These are phyloP conservation scores for Coenobita brevimanus DNA, from an alignment of 1,140 invertebrate species.

Conservation along the genomic window DNA sequence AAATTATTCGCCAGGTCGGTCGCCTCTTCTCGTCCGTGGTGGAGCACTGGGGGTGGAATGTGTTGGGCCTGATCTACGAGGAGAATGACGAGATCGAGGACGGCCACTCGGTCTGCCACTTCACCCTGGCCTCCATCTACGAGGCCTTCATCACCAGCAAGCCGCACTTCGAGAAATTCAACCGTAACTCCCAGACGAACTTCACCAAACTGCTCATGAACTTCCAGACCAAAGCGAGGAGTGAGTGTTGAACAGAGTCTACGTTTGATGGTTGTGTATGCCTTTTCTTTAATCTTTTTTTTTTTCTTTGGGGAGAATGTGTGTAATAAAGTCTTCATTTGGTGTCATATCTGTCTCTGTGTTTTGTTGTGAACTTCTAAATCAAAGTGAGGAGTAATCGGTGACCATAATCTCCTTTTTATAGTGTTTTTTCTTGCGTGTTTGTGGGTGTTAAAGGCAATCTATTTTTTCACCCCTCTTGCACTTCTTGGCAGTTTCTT, in stretches of 20 bases:
- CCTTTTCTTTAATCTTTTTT: too few species aligned
- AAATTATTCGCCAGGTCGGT: slow-evolving; percentile 8
- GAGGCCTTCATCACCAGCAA: not conserved
- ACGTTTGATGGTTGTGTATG: too few species aligned
- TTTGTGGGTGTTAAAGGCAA: too few species aligned
- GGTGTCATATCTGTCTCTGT: too few species aligned
- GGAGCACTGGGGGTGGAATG: slow-evolving; percentile 46
- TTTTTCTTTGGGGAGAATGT: too few species aligned
- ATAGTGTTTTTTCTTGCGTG: too few species aligned
- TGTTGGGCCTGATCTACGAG: slow-evolving; percentile 31
- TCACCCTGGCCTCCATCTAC: slow-evolving; percentile 49
- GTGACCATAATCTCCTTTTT: too few species aligned
- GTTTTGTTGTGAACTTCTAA: too few species aligned
- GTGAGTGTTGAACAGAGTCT: slow-evolving; percentile 50
- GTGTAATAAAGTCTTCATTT: too few species aligned
- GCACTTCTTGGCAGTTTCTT: too few species aligned
- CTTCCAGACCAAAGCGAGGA: slow-evolving; percentile 52
- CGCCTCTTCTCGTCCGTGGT: slow-evolving; percentile 35
- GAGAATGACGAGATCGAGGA: not conserved
- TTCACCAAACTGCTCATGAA: slow-evolving; percentile 32
- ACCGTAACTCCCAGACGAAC: not conserved
- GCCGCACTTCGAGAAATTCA: slow-evolving; percentile 38
- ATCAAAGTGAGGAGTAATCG: too few species aligned
- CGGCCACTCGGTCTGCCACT: slow-evolving; percentile 33
- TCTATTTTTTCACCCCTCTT: too few species aligned